A percentile compares a stretch with the other conserved stretches of the same genome.
phyloP scores from a whole-genome alignment of 2,113 vertebrate genomes.

The Axis porcinus region DNA sequence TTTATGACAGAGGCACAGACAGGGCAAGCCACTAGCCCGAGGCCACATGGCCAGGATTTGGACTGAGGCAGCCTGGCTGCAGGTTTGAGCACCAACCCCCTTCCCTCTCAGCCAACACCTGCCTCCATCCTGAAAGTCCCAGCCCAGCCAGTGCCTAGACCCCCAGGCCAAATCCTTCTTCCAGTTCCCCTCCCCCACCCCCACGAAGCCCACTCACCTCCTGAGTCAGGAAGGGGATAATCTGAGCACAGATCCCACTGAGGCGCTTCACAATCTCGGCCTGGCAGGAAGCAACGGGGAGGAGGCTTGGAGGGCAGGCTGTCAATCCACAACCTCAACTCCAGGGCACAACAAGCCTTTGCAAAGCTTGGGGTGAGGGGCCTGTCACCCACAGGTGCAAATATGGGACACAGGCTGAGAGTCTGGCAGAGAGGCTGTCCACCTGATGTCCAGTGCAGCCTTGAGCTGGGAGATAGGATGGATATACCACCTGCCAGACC shows the following conservation, averaged over 20 bases:
- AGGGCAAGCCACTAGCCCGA: background rate
- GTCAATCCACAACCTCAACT: background rate
- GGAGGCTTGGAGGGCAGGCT: background rate
- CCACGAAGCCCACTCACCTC: conserved; percentile 83
- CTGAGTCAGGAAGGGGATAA: conserved; percentile 93
- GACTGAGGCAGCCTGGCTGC: background rate
- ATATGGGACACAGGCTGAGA: background rate
- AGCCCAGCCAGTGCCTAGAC: accelerated
- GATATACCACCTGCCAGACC: background rate
- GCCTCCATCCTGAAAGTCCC: accelerated
- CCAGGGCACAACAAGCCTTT: background rate
- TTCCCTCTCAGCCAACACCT: background rate
- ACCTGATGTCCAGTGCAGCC: background rate
- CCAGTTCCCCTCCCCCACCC: background rate
- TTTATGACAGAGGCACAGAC: background rate
- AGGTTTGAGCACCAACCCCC: background rate
- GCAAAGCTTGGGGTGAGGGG: background rate
- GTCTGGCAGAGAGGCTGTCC: background rate
- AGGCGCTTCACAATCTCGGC: conserved; percentile 95
- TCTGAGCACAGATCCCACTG: conserved; percentile 93
- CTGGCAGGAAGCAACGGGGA: conserved; percentile 68
- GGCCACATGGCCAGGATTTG: background rate
- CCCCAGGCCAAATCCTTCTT: background rate
- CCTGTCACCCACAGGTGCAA: background rate
- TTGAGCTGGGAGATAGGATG: background rate